phyloP scores from a whole-genome alignment of 2,888 invertebrate species.

The Lathronympha strigana region DNA sequence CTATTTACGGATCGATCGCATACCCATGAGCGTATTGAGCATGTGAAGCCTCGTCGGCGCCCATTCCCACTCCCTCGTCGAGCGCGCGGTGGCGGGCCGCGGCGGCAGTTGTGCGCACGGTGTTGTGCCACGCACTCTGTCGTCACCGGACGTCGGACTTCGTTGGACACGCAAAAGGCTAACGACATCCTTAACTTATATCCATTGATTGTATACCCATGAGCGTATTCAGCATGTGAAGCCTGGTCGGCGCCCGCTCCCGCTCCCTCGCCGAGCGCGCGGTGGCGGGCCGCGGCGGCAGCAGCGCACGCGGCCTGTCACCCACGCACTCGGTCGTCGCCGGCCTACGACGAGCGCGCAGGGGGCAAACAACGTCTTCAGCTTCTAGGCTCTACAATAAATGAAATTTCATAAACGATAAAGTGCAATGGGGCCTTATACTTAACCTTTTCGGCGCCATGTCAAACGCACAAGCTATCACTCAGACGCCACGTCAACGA shows the following conservation, averaged over 20 bases:
- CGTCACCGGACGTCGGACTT: too few species aligned
- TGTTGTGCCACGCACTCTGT: conserved; percentile 68
- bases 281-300: conserved; percentile 65
- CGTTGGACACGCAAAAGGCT: too few species aligned
- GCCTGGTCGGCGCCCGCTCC: conserved; percentile 59
- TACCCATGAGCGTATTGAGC: conserved; percentile 74
- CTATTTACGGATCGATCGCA: conserved; percentile 4
- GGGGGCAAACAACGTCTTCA: conserved; percentile 20
- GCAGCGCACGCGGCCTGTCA: conserved; percentile 52
- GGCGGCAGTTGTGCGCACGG: not conserved
- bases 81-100: conserved; percentile 10
- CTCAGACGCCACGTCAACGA: too few species aligned
- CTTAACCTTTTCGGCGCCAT: too few species aligned
- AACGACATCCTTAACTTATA: too few species aligned
- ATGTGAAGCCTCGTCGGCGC: conserved; percentile 66
- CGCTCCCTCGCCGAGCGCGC: conserved; percentile 54
- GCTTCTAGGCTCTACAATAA: conserved; percentile 33
- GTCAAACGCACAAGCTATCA: too few species aligned
- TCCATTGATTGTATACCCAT: conserved; percentile 58
- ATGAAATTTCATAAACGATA: too few species aligned
- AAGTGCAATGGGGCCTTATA: too few species aligned
- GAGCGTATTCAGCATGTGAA: conserved; percentile 72
- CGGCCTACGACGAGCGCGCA: conserved; percentile 57
- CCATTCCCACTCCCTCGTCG: not conserved
- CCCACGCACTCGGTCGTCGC: conserved; percentile 72